Evolutionary conservation across 1,140 invertebrate species (phyloP).

Genomic region (Magallana angulata): DNA sequence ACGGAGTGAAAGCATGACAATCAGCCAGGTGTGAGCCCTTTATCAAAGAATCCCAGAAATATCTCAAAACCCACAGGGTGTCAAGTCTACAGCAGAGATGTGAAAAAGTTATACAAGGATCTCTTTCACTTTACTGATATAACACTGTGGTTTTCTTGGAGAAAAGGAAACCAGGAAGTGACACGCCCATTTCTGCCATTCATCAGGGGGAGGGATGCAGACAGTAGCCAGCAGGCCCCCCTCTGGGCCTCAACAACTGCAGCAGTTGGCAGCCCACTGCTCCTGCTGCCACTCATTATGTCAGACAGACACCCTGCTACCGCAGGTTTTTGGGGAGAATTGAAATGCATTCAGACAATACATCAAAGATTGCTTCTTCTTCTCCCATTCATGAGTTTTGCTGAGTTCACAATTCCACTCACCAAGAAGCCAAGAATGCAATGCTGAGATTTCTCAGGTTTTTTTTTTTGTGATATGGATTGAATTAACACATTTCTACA

Average conservation of each 20-base stretch:
- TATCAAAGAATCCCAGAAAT: not conserved
- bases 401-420: not conserved
- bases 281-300: conserved; percentile 20
- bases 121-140: not conserved
- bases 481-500: not conserved
- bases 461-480: conserved; percentile 3
- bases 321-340: not conserved
- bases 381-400: conserved; percentile 12
- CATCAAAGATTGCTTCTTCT: not conserved
- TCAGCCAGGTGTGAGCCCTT: not conserved
- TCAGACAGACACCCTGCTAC: not conserved
- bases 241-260: conserved; percentile 7
- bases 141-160: not conserved
- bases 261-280: conserved; percentile 14
- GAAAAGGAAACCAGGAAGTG: not conserved
- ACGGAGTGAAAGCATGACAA: not conserved
- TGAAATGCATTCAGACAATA: conserved; percentile 31
- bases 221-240: not conserved
- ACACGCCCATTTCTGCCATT: conserved; percentile 6
- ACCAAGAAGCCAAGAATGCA: not conserved
- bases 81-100: not conserved
- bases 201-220: not conserved
- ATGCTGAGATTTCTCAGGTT: not conserved
- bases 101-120: not conserved
- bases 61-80: not conserved